A percentile compares a stretch with the other conserved stretches of the same genome.
Evolutionary conservation across 2,113 vertebrate species (phyloP).

Genomic region (Cinclus cinclus): DNA sequence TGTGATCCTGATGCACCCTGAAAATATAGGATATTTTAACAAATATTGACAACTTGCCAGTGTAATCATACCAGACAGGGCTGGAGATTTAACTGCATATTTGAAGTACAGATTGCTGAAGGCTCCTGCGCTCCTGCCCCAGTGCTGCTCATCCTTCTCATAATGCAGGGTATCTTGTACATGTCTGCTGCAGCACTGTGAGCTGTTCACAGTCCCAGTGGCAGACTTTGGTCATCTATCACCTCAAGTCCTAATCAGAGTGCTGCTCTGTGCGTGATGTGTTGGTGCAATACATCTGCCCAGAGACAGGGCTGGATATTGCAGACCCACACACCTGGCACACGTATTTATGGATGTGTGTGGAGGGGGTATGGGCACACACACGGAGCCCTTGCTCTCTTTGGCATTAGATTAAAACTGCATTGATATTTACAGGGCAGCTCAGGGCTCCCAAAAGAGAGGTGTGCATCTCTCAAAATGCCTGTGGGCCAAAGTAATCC

Average conservation of each 20-base stretch:
- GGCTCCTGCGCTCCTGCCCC: neutral
- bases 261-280: fast-evolving
- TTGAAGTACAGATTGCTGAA: neutral
- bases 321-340: neutral
- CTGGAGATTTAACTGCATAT: neutral
- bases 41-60: neutral
- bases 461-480: neutral
- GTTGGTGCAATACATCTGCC: neutral
- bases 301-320: neutral
- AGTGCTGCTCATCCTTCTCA: neutral
- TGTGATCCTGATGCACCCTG: neutral
- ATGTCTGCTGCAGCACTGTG: neutral
- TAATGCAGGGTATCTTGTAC: neutral
- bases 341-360: fast-evolving
- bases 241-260: neutral
- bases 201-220: neutral
- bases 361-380: neutral
- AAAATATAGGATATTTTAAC: neutral
- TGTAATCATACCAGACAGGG: neutral
- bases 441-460: neutral
- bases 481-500: neutral
- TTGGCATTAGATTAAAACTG: neutral
- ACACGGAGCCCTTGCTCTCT: neutral
- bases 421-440: neutral
- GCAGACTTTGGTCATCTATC: neutral